These are phyloP conservation scores for Hystrix cristata DNA, from an alignment of 2,113 vertebrate genomes.

Conservation along the genomic window DNA sequence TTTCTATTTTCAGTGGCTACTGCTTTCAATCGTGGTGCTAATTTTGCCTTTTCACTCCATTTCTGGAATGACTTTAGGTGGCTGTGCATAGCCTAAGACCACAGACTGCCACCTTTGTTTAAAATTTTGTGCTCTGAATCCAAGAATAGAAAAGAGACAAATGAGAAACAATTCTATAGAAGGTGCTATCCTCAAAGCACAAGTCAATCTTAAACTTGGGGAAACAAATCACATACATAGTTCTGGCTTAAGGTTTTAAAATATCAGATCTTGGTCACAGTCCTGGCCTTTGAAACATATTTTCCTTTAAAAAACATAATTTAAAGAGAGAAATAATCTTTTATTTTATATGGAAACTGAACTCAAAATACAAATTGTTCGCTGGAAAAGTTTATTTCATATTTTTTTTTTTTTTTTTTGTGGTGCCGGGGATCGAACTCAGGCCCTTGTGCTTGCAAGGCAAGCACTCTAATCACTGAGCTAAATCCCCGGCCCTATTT, in stretches of 20 bases:
- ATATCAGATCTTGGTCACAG: background rate
- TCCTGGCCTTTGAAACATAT: background rate
- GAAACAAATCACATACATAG: background rate
- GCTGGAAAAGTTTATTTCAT: slow-evolving; percentile 27
- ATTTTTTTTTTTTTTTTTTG: too few relatives aligned
- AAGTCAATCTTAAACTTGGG: background rate
- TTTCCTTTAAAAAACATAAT: slow-evolving; percentile 16
- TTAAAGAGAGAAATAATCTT: background rate
- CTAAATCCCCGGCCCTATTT: too few relatives aligned
- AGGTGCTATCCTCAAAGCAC: background rate
- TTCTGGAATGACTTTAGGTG: background rate
- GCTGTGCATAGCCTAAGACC: background rate
- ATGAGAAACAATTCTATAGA: background rate
- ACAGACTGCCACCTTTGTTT: background rate
- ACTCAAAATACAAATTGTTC: slow-evolving; percentile 50
- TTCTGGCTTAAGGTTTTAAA: slow-evolving; percentile 21
- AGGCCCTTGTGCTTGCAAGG: too few relatives aligned
- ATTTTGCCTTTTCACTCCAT: background rate
- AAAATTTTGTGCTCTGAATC: slow-evolving; percentile 4
- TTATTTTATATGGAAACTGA: slow-evolving; percentile 19
- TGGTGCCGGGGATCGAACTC: too few relatives aligned
- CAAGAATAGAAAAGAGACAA: slow-evolving; percentile 47
- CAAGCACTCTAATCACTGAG: too few relatives aligned
- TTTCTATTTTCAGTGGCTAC: background rate
- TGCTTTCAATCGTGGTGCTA: background rate